phyloP scores from a whole-genome alignment of 2,797 vertebrate genomes.

The Pseudomugil tenellus region DNA sequence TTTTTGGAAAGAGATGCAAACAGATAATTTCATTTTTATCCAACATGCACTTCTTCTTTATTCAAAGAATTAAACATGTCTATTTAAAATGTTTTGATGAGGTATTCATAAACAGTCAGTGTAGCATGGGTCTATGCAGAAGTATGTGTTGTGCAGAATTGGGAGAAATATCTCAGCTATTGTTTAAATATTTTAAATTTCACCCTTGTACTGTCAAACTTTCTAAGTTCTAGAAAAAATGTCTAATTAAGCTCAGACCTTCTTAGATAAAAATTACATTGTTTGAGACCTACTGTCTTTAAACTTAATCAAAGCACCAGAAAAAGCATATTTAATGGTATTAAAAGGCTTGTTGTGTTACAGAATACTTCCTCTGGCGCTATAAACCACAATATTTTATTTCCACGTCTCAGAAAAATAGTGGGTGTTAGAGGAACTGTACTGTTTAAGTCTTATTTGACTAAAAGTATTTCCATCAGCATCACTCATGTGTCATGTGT shows the following conservation, averaged over 20 bases:
- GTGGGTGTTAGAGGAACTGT: too few species aligned
- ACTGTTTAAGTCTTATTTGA: not conserved
- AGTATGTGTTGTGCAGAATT: not conserved
- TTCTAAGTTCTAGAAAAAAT: slow-evolving; percentile 1
- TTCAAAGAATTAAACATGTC: not conserved
- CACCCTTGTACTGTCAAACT: slow-evolving; percentile 6
- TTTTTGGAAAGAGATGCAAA: not conserved
- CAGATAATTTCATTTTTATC: not conserved
- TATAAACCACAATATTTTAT: not conserved
- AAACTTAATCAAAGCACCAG: not conserved
- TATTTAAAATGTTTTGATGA: not conserved
- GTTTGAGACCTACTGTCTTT: not conserved
- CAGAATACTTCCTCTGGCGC: not conserved
- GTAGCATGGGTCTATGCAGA: not conserved
- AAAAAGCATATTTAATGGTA: not conserved
- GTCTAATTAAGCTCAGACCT: not conserved
- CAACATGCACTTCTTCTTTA: not conserved
- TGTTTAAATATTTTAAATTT: slow-evolving; percentile 1
- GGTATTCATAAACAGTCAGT: not conserved
- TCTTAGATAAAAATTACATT: not conserved
- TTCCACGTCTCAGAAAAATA: not conserved
- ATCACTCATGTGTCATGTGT: not conserved
- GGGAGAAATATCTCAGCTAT: too few species aligned
- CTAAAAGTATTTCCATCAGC: not conserved
- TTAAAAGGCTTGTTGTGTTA: not conserved